phyloP scores from a whole-genome alignment of 2,113 vertebrate genomes.

The Megaleporinus macrocephalus region DNA sequence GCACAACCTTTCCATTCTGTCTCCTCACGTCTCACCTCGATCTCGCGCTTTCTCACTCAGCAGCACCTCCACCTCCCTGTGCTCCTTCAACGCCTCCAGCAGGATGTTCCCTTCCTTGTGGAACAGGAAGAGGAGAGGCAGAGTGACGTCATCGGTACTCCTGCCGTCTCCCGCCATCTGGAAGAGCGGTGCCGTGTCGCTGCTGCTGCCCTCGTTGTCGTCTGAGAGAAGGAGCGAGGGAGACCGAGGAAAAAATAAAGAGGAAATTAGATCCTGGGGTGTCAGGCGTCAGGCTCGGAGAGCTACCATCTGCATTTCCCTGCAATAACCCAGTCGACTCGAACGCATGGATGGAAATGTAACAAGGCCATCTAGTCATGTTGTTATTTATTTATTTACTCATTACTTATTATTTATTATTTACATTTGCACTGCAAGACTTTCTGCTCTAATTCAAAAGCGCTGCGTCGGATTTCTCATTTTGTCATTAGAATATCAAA shows the following conservation, averaged over 20 bases:
- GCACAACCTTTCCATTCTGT: no score
- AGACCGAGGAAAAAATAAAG: background rate
- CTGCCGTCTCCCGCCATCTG: slow-evolving; percentile 98
- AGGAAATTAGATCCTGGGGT: background rate
- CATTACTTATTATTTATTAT: no score
- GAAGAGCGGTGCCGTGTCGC: slow-evolving; percentile 97
- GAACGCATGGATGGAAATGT: no score
- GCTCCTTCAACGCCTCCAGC: slow-evolving; percentile 89
- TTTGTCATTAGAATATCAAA: no score
- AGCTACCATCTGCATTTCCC: background rate
- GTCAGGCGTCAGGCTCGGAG: background rate
- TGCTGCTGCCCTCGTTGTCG: slow-evolving; percentile 98
- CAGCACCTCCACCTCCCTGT: slow-evolving; percentile 93
- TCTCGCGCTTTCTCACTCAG: slow-evolving; percentile 96
- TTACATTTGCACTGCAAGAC: no score
- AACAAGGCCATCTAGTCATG: no score
- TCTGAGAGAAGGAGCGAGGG: slow-evolving; percentile 72
- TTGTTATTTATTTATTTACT: no score
- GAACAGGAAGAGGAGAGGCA: slow-evolving; percentile 96
- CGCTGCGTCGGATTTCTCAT: no score
- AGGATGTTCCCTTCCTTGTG: slow-evolving; percentile 97
- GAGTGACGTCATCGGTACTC: slow-evolving; percentile 90
- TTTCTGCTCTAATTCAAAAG: no score
- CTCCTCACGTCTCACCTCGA: slow-evolving; percentile 80
- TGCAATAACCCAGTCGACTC: no score